Percentiles rank a stretch among this genome's conserved stretches.
phyloP scores from a whole-genome alignment of 2,113 vertebrate genomes.

The Montifringilla adamsi region DNA sequence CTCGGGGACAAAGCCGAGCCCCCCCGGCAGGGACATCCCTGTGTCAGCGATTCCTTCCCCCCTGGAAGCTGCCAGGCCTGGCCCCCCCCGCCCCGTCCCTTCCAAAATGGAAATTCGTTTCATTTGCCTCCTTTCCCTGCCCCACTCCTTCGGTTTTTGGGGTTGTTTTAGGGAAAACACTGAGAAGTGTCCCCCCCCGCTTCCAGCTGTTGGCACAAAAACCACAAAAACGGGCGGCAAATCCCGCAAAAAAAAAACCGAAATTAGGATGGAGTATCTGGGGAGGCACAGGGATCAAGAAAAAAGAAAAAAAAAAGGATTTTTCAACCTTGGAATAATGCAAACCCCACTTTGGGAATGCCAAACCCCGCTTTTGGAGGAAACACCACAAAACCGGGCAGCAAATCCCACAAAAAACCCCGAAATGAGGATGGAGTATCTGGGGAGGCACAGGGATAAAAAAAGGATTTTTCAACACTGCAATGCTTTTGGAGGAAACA shows the following conservation, averaged over 20 bases:
- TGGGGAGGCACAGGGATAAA: background rate
- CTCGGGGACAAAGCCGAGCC: background rate
- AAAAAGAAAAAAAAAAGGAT: too few species aligned
- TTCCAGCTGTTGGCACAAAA: background rate
- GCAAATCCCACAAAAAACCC: background rate
- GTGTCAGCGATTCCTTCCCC: background rate
- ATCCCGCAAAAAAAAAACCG: background rate
- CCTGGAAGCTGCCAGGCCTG: slow-evolving; percentile 20
- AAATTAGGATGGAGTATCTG: too few species aligned
- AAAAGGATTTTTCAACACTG: too few species aligned
- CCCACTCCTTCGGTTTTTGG: rapidly evolving
- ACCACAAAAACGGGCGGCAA: rapidly evolving
- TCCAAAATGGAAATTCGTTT: background rate
- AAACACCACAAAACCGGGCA: too few species aligned
- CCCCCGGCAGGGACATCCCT: background rate
- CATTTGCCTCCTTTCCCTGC: background rate
- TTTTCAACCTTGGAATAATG: too few species aligned
- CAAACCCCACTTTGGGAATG: too few species aligned
- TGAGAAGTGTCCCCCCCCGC: rapidly evolving
- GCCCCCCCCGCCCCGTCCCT: rapidly evolving
- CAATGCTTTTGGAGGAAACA: too few species aligned
- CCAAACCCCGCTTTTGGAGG: too few species aligned
- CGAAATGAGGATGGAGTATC: too few species aligned
- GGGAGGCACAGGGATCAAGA: too few species aligned
- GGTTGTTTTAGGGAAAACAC: background rate